phyloP scores from a whole-genome alignment of 2,888 invertebrate genomes.

The Erebia epiphron region DNA sequence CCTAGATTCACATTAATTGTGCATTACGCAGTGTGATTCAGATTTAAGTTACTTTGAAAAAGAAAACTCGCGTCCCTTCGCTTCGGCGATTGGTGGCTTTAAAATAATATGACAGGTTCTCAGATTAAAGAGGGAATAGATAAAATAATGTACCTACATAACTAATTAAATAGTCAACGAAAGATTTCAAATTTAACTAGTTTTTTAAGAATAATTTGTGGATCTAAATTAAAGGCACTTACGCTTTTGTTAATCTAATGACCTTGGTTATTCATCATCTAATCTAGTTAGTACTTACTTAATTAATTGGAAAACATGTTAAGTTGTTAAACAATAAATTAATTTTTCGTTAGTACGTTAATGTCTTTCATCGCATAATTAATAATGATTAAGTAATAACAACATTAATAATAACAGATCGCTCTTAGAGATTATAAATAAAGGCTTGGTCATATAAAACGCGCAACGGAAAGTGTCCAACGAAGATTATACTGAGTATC shows the following conservation, averaged over 20 bases:
- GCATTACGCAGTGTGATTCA: too few species aligned
- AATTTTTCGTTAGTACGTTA: slow-evolving; percentile 36
- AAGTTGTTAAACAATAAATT: slow-evolving; percentile 7
- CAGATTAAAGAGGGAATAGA: too few species aligned
- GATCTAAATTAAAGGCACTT: neutral
- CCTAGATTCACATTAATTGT: too few species aligned
- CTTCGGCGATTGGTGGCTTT: too few species aligned
- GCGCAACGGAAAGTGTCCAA: neutral
- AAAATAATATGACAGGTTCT: too few species aligned
- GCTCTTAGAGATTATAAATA: slow-evolving; percentile 13
- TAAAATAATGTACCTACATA: too few species aligned
- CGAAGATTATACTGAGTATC: neutral
- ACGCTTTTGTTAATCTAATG: neutral
- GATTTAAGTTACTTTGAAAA: too few species aligned
- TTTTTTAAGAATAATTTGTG: too few species aligned
- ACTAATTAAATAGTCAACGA: too few species aligned
- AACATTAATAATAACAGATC: slow-evolving; percentile 24
- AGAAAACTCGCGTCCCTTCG: too few species aligned
- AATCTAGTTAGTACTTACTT: neutral
- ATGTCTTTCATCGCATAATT: slow-evolving; percentile 40
- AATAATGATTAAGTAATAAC: slow-evolving; percentile 21
- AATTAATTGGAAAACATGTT: slow-evolving; percentile 4
- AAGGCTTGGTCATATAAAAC: neutral
- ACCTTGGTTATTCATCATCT: neutral
- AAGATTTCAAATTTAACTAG: too few species aligned